Base-by-base conservation (phyloP, 2,797 vertebrate species). In the Acanthiza pusilla region DNA sequence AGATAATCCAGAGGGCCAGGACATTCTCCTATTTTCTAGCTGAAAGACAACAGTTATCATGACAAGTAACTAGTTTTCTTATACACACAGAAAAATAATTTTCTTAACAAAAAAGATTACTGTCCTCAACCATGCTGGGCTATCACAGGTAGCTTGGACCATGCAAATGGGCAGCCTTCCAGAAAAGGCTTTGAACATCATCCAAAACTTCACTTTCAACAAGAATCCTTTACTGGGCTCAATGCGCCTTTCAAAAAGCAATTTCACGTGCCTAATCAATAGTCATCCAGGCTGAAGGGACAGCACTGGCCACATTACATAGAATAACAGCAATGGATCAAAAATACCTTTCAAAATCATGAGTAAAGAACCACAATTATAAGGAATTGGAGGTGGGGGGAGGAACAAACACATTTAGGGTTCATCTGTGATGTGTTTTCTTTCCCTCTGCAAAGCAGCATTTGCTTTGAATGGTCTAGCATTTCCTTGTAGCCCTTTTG, bases 121-220 rank as follows among this genome's bases (percentile, higher is more conserved):
- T 71, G 54, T 88, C 38, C n/a, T 89, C 57, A 81, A 11, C 48
- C 23, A 45, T 34, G n/a, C 23, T 81, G n/a, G 74, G 65, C 43
- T 87, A 67, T 60, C 74, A 77, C 53, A 72, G 61, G 80, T 91
- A 91, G 34, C 45, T 36, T 16, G 4, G 85, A 55, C 65, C 8
- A 7, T 50, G 47, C 3, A 9, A 87, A 29, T 13, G 15, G 75
- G 95, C 47, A 85, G 18, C 23, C 17, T 87, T 94, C 81, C 91
- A 93, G 67, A n/a, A 91, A 27, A 77, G 57, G 42, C 26, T 85
- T 72, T 94, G 86, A 96, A 87, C 58, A 36, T 32, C 54, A 91
- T 74, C 94, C 88, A 95, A 71, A 91, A 60, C 55, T 90, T 85
- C 40, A 61, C 43, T 75, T 96, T 43, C 78, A 94, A 85, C 71